phyloP scores from a whole-genome alignment of 1,140 invertebrate genomes.

The Helicoverpa zea region DNA sequence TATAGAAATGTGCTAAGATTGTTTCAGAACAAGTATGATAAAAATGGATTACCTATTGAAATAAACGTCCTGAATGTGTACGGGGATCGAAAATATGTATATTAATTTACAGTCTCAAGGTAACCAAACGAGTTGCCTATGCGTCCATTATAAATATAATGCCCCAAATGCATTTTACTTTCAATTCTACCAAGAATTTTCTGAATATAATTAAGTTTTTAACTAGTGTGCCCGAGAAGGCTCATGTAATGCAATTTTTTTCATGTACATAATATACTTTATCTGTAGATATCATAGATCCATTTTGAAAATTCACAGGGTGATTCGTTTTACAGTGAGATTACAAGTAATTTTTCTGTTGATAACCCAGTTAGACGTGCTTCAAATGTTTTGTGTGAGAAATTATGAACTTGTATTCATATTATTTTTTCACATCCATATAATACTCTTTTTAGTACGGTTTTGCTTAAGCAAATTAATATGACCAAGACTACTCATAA shows the following conservation, averaged over 20 bases:
- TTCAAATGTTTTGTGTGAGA: slow-evolving; percentile 40
- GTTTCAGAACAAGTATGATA: too few species aligned
- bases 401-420: not conserved
- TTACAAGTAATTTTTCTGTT: slow-evolving; percentile 57
- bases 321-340: slow-evolving; percentile 69
- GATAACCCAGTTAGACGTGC: slow-evolving; percentile 34
- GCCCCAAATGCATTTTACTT: not conserved
- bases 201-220: slow-evolving; percentile 19
- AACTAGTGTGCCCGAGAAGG: slow-evolving; percentile 22
- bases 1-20: too few species aligned
- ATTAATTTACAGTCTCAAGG: too few species aligned
- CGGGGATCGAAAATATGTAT: too few species aligned
- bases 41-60: too few species aligned
- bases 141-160: not conserved
- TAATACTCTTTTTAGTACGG: not conserved
- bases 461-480: too few species aligned
- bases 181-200: not conserved
- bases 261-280: slow-evolving; percentile 61
- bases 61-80: too few species aligned
- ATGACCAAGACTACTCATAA: not conserved
- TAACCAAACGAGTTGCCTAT: too few species aligned
- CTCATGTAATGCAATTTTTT: slow-evolving; percentile 52
- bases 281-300: slow-evolving; percentile 66
- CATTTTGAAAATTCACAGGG: slow-evolving; percentile 66
- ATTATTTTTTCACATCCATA: not conserved